These are phyloP conservation scores for Polypedilum pembai DNA, from an alignment of 1,140 invertebrate genomes.

Conservation along the genomic window DNA sequence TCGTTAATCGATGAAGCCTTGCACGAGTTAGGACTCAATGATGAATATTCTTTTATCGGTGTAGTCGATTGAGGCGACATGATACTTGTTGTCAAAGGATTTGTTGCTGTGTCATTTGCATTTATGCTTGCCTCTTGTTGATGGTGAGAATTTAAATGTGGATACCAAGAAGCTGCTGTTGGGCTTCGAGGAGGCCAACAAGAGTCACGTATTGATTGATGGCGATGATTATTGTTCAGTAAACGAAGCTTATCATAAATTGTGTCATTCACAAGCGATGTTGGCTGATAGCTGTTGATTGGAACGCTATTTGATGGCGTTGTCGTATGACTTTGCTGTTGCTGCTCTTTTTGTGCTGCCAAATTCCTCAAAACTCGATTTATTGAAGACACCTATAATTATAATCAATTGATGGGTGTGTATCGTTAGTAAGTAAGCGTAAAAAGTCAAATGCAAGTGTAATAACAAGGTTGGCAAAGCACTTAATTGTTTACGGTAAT, in stretches of 20 bases:
- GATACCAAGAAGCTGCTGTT: conserved; percentile 36
- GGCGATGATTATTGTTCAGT: conserved; percentile 62
- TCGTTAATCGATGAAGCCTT: conserved; percentile 7
- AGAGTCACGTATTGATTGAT: conserved; percentile 15
- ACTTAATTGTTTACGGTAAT: conserved; percentile 28
- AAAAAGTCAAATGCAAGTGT: not conserved
- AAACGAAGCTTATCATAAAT: conserved; percentile 81
- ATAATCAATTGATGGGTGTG: not conserved
- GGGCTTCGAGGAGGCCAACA: conserved; percentile 30
- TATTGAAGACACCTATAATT: conserved; percentile 89
- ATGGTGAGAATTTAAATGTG: conserved; percentile 33
- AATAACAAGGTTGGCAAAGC: not conserved
- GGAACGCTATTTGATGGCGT: not conserved
- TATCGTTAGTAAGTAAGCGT: not conserved
- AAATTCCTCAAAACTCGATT: conserved; percentile 94
- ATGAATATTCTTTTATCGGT: not conserved
- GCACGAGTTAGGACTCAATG: not conserved
- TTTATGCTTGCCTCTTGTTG: not conserved
- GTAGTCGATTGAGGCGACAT: not conserved
- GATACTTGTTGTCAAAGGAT: not conserved
- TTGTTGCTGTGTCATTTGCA: not conserved
- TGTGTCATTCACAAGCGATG: conserved; percentile 48
- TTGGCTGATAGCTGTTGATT: conserved; percentile 16
- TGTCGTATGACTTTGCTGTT: conserved; percentile 39
- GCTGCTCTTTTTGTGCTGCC: conserved; percentile 81